Evolutionary conservation across 2,797 vertebrate genomes (phyloP).

Genomic region (Mus spretus): DNA sequence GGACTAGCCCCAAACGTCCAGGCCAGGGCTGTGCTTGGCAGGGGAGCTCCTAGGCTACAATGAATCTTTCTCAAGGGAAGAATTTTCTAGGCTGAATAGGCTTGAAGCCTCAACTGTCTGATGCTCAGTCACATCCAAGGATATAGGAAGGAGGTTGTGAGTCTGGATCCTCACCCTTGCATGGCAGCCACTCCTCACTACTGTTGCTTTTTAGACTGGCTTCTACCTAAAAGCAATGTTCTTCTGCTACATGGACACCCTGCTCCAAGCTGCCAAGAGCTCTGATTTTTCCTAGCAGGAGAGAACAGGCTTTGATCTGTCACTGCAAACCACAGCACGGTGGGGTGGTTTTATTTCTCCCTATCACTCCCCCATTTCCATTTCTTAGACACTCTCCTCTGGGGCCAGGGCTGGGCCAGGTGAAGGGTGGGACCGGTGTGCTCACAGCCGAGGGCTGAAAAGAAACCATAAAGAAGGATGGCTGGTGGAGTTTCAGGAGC

Average conservation of each 20-base stretch:
- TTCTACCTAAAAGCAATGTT: slow-evolving; percentile 56
- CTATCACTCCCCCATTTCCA: not conserved
- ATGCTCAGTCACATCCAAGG: not conserved
- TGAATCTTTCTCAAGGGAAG: slow-evolving; percentile 61
- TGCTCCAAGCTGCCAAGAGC: slow-evolving; percentile 34
- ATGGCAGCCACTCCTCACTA: not conserved
- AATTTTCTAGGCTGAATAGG: slow-evolving; percentile 40
- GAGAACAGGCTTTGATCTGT: slow-evolving; percentile 66
- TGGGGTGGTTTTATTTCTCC: not conserved
- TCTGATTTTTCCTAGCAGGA: slow-evolving; percentile 54
- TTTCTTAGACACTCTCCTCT: slow-evolving; percentile 45
- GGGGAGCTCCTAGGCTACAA: slow-evolving; percentile 47
- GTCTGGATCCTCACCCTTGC: slow-evolving; percentile 15
- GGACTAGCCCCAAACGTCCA: slow-evolving; percentile 63
- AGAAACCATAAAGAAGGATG: not conserved
- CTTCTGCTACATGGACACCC: slow-evolving; percentile 28
- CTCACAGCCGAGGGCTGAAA: not conserved
- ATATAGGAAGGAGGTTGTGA: slow-evolving; percentile 20
- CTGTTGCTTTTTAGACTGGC: slow-evolving; percentile 53
- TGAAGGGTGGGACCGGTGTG: slow-evolving; percentile 21
- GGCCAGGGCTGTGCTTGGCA: slow-evolving; percentile 12
- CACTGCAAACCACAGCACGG: slow-evolving; percentile 35
- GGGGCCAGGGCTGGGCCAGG: not conserved
- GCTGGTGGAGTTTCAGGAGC: not conserved
- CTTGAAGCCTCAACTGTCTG: slow-evolving; percentile 40